These are phyloP conservation scores for Margarornis squamiger DNA, from an alignment of 2,797 vertebrate genomes.

Conservation along the genomic window DNA sequence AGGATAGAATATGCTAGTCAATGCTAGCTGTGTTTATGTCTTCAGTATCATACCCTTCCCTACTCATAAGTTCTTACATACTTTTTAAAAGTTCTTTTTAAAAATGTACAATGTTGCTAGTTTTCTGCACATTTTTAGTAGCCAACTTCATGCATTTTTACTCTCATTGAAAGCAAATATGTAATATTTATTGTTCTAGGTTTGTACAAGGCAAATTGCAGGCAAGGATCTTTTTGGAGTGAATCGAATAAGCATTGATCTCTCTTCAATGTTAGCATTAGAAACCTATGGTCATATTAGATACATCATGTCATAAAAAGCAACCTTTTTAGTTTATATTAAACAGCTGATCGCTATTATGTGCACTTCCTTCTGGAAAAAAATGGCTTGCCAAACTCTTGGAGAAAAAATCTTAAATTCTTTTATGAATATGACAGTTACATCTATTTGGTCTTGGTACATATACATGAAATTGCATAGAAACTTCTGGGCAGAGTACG, in stretches of 20 bases:
- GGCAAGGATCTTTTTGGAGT: not conserved
- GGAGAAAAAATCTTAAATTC: not conserved
- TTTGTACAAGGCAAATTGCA: not conserved
- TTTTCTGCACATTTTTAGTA: not conserved
- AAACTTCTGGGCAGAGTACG: not conserved
- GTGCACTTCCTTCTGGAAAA: not conserved
- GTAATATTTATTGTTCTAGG: not conserved
- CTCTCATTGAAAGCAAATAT: not conserved
- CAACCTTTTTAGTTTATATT: not conserved
- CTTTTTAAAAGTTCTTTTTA: not conserved
- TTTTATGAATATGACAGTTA: not conserved
- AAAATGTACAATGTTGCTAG: not conserved
- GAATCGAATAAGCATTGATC: not conserved
- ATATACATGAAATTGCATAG: not conserved
- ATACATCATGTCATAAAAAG: not conserved
- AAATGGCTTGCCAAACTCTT: not conserved
- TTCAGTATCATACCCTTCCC: not conserved
- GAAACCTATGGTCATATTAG: not conserved
- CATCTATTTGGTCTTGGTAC: not conserved
- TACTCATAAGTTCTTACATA: not conserved
- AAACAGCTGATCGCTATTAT: not conserved
- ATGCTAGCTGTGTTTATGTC: not conserved
- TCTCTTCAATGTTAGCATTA: not conserved
- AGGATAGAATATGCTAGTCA: not conserved
- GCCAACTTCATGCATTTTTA: not conserved